Percentiles rank a stretch among this genome's conserved stretches.
phyloP scores from a whole-genome alignment of 23 tunicate genomes.

The Ciona savignyi region DNA sequence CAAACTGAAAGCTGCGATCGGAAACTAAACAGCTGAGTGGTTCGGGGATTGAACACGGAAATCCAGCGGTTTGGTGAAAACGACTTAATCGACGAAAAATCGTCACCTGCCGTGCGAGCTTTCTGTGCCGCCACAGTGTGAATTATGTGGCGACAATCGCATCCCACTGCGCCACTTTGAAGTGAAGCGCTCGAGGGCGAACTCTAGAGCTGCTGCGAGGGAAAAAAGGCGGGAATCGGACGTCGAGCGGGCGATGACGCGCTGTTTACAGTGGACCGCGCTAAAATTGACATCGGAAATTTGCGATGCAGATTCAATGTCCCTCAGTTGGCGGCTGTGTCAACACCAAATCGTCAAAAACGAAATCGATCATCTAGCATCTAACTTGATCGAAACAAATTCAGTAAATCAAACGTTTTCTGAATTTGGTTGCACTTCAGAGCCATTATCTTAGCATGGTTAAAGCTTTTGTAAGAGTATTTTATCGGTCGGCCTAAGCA shows the following conservation, averaged over 20 bases:
- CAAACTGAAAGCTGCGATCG: no score
- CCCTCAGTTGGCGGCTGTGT: not conserved
- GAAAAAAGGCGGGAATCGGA: not conserved
- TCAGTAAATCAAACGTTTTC: no score
- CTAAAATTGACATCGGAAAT: not conserved
- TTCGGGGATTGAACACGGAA: not conserved
- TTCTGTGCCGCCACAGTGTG: conserved; percentile 1
- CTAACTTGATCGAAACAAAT: no score
- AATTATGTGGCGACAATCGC: not conserved
- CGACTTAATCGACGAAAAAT: not conserved
- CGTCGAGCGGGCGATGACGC: not conserved
- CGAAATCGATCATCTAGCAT: no score
- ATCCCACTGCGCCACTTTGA: conserved; percentile 1
- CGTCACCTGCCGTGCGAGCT: conserved; percentile 1
- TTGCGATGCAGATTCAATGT: not conserved
- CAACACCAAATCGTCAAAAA: not conserved
- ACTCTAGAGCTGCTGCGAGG: not conserved
- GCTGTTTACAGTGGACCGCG: not conserved
- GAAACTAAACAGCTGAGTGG: no score
- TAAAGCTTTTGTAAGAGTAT: no score
- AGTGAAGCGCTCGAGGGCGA: conserved; percentile 1
- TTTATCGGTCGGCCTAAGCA: not conserved
- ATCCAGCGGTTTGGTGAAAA: not conserved
- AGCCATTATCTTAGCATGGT: no score
- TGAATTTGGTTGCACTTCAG: no score